Evolutionary conservation across 2,113 vertebrate genomes (phyloP).

Genomic region (Riparia riparia): DNA sequence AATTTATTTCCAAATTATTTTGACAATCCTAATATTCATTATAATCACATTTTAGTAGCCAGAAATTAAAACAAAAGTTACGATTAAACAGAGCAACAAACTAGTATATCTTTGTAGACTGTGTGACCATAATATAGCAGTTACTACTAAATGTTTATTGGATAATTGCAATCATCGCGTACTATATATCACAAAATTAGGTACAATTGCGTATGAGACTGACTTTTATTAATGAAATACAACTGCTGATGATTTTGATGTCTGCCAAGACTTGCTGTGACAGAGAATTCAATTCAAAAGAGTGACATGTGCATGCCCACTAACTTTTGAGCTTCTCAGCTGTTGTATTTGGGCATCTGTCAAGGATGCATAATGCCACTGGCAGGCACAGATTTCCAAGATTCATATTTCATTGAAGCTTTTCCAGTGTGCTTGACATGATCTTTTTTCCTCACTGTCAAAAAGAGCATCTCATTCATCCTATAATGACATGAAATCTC

Average conservation of each 20-base stretch:
- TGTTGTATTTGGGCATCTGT: background rate
- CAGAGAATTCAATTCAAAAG: background rate
- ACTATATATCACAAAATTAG: background rate
- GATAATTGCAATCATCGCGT: background rate
- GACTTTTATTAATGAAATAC: background rate
- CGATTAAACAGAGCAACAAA: background rate
- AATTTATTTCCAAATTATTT: background rate
- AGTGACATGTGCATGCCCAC: rapidly evolving
- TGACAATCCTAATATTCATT: background rate
- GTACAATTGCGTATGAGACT: background rate
- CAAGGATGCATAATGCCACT: background rate
- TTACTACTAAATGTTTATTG: background rate
- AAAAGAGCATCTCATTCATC: background rate
- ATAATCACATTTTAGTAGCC: background rate
- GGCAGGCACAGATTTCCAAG: background rate
- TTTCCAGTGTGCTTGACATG: background rate
- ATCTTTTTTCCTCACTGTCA: background rate
- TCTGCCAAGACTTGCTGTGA: background rate
- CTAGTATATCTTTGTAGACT: background rate
- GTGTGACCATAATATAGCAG: background rate
- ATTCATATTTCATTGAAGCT: background rate
- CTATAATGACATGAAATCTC: background rate
- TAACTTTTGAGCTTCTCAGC: background rate
- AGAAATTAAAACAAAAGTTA: background rate
- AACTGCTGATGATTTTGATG: background rate